A percentile compares a stretch with the other conserved stretches of the same genome.
Conservation (phyloP, 2,797 vertebrate genomes). For the Todus mexicanus region DNA sequence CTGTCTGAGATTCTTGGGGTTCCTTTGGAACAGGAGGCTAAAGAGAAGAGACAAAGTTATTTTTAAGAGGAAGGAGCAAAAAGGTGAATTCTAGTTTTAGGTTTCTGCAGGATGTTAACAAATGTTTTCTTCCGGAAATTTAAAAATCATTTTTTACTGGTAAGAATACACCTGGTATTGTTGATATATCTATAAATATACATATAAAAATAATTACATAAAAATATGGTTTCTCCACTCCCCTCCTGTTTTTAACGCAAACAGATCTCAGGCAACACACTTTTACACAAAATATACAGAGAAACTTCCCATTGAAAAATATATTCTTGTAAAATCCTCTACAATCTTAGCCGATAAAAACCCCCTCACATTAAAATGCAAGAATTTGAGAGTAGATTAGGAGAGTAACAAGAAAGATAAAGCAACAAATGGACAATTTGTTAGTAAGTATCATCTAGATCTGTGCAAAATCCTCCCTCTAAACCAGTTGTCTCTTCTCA, state of each 20-base stretch:
- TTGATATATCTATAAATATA: neutral
- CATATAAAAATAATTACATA: neutral
- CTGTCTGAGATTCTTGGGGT: slow-evolving; percentile 77
- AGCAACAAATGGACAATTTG: neutral
- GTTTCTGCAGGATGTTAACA: neutral
- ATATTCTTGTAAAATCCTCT: neutral
- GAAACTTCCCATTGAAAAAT: neutral
- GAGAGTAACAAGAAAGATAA: neutral
- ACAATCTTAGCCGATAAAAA: neutral
- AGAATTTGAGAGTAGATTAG: neutral
- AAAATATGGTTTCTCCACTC: neutral
- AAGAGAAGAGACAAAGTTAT: neutral
- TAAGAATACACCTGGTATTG: neutral
- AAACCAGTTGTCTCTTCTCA: neutral
- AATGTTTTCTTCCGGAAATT: neutral
- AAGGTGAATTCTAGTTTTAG: neutral
- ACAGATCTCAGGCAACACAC: neutral
- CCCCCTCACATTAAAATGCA: neutral
- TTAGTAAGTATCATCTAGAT: neutral
- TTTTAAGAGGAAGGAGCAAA: neutral
- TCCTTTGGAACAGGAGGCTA: slow-evolving; percentile 81
- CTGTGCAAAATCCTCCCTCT: neutral
- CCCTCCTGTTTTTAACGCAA: neutral
- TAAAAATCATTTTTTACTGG: neutral
- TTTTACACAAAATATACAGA: neutral